phyloP scores from a whole-genome alignment of 2,888 invertebrate species.

The Drosophila ezoana region DNA sequence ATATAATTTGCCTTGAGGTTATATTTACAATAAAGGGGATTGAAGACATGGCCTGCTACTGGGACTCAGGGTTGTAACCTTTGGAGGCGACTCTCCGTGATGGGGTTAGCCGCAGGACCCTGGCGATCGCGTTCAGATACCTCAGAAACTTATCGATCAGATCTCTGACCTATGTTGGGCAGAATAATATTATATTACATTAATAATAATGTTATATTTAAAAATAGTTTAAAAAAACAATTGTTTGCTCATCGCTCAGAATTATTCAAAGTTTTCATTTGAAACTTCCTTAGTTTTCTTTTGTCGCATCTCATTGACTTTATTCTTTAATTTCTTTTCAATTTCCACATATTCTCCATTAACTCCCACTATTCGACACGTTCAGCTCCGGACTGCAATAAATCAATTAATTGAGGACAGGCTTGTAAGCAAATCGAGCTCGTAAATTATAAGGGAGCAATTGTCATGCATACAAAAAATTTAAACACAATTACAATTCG shows the following conservation, averaged over 20 bases:
- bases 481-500: not conserved
- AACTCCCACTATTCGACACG: slow-evolving; percentile 24
- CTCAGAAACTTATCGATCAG: too few relatives aligned
- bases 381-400: slow-evolving; percentile 38
- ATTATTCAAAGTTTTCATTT: not conserved
- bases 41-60: too few relatives aligned
- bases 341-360: not conserved
- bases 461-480: slow-evolving; percentile 54
- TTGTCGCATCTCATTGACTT: not conserved
- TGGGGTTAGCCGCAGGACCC: too few relatives aligned
- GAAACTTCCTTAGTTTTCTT: not conserved
- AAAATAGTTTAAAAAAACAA: not conserved
- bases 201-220: not conserved
- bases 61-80: too few relatives aligned
- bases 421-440: slow-evolving; percentile 61
- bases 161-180: too few relatives aligned
- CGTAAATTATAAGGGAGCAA: slow-evolving; percentile 68
- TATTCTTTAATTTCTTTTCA: not conserved
- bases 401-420: slow-evolving; percentile 76
- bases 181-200: too few relatives aligned
- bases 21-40: too few relatives aligned
- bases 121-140: too few relatives aligned
- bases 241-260: too few relatives aligned
- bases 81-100: too few relatives aligned
- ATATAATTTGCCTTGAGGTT: too few relatives aligned